Evolutionary conservation across 2,797 vertebrate genomes (phyloP).

Genomic region (Lycodopsis pacificus): DNA sequence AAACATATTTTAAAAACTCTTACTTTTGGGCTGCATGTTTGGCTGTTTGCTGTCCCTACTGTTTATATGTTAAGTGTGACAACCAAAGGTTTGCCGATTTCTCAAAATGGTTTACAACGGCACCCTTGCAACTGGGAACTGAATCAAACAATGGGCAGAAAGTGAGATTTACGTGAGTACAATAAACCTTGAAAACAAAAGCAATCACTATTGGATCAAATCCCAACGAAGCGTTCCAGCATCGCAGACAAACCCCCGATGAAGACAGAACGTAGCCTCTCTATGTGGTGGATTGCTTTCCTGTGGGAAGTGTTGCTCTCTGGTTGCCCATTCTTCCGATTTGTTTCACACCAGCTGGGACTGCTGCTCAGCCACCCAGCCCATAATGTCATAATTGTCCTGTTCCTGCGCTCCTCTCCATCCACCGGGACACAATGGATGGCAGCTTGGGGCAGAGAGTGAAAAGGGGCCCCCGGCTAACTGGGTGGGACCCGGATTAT

Average conservation of each 20-base stretch:
- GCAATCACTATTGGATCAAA: constrained; percentile 13
- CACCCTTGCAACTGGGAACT: too few species aligned
- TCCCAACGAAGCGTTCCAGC: neutral
- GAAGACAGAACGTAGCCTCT: constrained; percentile 29
- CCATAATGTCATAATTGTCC: constrained; percentile 84
- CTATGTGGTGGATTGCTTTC: constrained; percentile 77
- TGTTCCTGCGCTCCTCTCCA: constrained; percentile 72
- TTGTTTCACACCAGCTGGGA: constrained; percentile 74
- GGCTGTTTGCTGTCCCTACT: too few species aligned
- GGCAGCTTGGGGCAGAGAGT: constrained; percentile 65
- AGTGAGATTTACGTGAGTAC: neutral
- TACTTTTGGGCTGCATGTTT: neutral
- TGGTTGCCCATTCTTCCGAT: constrained; percentile 55
- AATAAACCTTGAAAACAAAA: constrained; percentile 7
- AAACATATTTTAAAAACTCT: neutral
- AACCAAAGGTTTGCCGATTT: too few species aligned
- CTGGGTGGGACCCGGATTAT: constrained; percentile 73
- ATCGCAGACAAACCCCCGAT: neutral
- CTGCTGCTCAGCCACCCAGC: constrained; percentile 79
- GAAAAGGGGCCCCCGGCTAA: constrained; percentile 54
- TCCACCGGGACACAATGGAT: constrained; percentile 67
- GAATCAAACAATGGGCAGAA: neutral
- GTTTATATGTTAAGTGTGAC: too few species aligned
- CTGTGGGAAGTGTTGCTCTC: constrained; percentile 71
- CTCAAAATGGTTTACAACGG: too few species aligned